A percentile compares a stretch with the other conserved stretches of the same genome.
Evolutionary conservation across 2,888 invertebrate species (phyloP).

Genomic region (Drosophila lutescens): DNA sequence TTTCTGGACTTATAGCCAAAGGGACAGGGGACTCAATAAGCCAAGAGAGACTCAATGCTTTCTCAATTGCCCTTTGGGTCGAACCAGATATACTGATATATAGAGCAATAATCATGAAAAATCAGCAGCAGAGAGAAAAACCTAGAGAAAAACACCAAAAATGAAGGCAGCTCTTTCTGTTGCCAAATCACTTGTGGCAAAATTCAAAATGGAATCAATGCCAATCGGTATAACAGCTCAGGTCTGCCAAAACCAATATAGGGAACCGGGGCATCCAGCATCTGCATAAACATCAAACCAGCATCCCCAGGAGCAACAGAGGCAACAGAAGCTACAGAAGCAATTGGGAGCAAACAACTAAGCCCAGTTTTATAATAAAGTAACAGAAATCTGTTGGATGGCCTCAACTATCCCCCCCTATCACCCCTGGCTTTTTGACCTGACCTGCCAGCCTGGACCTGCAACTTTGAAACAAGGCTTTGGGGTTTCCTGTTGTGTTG

Average conservation of each 20-base stretch:
- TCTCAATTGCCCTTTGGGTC: neutral
- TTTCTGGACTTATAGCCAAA: neutral
- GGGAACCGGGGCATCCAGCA: slow-evolving; percentile 3
- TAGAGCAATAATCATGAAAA: neutral
- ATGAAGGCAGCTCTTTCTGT: neutral
- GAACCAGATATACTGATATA: slow-evolving; percentile 34
- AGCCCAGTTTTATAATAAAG: slow-evolving; percentile 75
- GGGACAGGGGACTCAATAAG: neutral
- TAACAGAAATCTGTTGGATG: slow-evolving; percentile 70
- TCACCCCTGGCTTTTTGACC: slow-evolving; percentile 44
- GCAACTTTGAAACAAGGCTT: slow-evolving; percentile 55
- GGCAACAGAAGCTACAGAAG: neutral
- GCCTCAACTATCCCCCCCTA: slow-evolving; percentile 18
- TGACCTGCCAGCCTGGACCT: slow-evolving; percentile 62
- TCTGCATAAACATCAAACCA: slow-evolving; percentile 19
- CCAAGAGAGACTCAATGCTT: neutral
- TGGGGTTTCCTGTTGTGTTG: slow-evolving; percentile 40
- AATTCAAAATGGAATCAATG: slow-evolving; percentile 10
- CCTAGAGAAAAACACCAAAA: neutral
- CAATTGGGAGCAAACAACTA: slow-evolving; percentile 60
- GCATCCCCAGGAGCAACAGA: slow-evolving; percentile 2
- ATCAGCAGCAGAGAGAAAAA: neutral
- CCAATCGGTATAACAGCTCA: slow-evolving; percentile 7
- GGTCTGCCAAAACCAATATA: slow-evolving; percentile 16
- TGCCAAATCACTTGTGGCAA: slow-evolving; percentile 4